These are phyloP conservation scores for rat (Rattus norvegicus) DNA, from an alignment of 2,113 vertebrate genomes.

Conservation along the genomic window GRCr8 NC_086023.1:135970001-135970500, in stretches of 20 bases:
- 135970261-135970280: neutral
- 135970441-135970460: neutral
- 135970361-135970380: neutral
- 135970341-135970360: neutral
- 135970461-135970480: neutral
- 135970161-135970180: neutral
- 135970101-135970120: neutral
- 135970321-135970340: neutral
- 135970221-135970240: conserved; percentile 7
- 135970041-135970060: neutral
- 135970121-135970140: neutral
- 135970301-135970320: neutral
- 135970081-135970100: neutral
- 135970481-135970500: neutral
- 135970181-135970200: neutral
- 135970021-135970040: neutral
- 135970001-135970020: neutral
- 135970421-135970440: neutral
- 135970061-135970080: neutral
- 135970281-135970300: neutral
- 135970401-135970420: neutral
- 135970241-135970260: neutral
- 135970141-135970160: conserved; percentile 15
- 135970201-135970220: neutral
- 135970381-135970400: neutral